Evolutionary conservation across 2,888 invertebrate genomes (phyloP).

Genomic region (Xestobium rufovillosum): DNA sequence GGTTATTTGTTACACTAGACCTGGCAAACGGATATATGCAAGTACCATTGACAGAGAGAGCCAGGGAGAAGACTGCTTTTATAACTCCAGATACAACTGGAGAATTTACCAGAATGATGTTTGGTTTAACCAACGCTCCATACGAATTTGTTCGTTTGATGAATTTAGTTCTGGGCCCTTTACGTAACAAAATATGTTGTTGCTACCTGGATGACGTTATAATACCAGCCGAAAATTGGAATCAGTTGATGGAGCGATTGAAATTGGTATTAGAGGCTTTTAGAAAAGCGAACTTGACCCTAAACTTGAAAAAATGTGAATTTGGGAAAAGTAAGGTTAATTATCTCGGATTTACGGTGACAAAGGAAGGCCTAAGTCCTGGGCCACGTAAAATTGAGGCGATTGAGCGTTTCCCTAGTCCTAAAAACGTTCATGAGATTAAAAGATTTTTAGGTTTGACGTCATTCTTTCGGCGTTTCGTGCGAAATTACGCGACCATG

Average conservation of each 20-base stretch:
- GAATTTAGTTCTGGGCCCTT: constrained; percentile 17
- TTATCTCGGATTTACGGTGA: constrained; percentile 17
- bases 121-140: constrained; percentile 17
- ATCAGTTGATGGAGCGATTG: constrained; percentile 23
- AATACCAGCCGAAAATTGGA: constrained; percentile 15
- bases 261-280: constrained; percentile 25
- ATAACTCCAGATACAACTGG: constrained; percentile 14
- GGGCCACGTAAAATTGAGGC: constrained; percentile 14
- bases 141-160: constrained; percentile 18
- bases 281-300: constrained; percentile 26
- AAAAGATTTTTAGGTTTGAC: constrained; percentile 23
- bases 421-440: constrained; percentile 19
- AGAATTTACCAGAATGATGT: constrained; percentile 16
- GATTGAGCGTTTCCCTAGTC: constrained; percentile 18
- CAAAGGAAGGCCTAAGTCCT: constrained; percentile 15
- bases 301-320: constrained; percentile 31
- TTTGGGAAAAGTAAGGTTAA: constrained; percentile 24
- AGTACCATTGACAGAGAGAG: constrained; percentile 10
- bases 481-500: constrained; percentile 22
- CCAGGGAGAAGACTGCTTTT: constrained; percentile 13
- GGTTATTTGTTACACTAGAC: constrained; percentile 9
- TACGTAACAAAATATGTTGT: constrained; percentile 15
- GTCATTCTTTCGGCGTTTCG: constrained; percentile 23
- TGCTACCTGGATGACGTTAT: constrained; percentile 20
- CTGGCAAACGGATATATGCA: constrained; percentile 15